Conservation (phyloP, 2,797 vertebrate species). For the Esox lucius region DNA sequence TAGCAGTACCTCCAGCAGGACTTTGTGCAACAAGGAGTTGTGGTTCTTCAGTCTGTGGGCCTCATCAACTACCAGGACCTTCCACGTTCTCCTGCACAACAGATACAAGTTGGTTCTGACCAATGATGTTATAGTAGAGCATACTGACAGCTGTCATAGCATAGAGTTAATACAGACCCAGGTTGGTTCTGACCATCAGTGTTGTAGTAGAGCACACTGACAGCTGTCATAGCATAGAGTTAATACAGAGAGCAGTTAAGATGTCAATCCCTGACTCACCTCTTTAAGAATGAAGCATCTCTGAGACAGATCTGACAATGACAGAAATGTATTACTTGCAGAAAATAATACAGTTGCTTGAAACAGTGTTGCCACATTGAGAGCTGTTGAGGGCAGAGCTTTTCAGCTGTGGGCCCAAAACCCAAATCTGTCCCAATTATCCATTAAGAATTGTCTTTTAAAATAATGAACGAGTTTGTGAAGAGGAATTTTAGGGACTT, state of each 20-base stretch:
- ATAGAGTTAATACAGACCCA: neutral
- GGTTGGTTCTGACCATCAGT: neutral
- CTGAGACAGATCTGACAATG: slow-evolving; percentile 85
- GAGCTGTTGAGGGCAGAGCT: too few relatives aligned
- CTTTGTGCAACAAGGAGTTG: slow-evolving; percentile 81
- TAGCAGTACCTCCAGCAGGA: slow-evolving; percentile 81
- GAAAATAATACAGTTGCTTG: neutral
- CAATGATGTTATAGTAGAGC: too few relatives aligned
- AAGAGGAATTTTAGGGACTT: too few relatives aligned
- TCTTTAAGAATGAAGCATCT: slow-evolving; percentile 82
- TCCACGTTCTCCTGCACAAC: slow-evolving; percentile 73
- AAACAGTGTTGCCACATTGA: neutral
- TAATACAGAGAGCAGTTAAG: neutral
- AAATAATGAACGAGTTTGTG: too few relatives aligned
- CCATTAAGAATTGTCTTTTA: too few relatives aligned
- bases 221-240: too few relatives aligned
- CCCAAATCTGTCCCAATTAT: too few relatives aligned
- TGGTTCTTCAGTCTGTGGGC: slow-evolving; percentile 93
- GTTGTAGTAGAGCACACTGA: neutral
- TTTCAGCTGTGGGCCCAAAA: too few relatives aligned
- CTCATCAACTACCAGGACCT: slow-evolving; percentile 88
- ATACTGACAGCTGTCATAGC: too few relatives aligned
- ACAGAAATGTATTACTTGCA: neutral
- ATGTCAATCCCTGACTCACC: slow-evolving; percentile 63
- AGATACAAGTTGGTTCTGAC: neutral